These are phyloP conservation scores for Platyura marginata DNA, from an alignment of 1,140 invertebrate genomes.

Conservation along the genomic window DNA sequence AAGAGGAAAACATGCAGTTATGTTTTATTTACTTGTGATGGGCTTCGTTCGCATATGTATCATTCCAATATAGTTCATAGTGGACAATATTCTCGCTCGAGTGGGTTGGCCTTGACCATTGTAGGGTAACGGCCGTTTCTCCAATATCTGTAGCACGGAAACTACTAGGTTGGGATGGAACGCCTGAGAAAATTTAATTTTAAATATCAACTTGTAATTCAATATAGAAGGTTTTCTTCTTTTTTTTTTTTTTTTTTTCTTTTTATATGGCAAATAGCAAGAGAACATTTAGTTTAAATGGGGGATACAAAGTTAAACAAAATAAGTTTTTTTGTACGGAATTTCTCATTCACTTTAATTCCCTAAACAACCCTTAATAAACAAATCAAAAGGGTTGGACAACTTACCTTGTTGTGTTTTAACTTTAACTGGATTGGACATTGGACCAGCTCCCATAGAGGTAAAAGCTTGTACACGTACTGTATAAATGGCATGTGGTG, in stretches of 20 bases:
- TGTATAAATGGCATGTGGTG: slow-evolving; percentile 76
- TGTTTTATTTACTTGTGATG: slow-evolving; percentile 38
- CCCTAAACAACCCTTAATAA: too few relatives aligned
- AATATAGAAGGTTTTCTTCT: too few relatives aligned
- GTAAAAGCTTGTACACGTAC: slow-evolving; percentile 83
- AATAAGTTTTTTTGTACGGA: too few relatives aligned
- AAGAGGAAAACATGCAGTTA: not conserved
- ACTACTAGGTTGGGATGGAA: slow-evolving; percentile 86
- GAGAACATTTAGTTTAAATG: not conserved
- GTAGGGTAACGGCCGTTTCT: slow-evolving; percentile 65
- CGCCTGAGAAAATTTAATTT: slow-evolving; percentile 44
- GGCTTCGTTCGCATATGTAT: slow-evolving; percentile 72
- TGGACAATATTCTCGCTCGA: slow-evolving; percentile 81
- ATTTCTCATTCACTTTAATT: too few relatives aligned
- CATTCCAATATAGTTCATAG: slow-evolving; percentile 95
- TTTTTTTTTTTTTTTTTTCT: too few relatives aligned
- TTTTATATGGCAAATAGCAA: too few relatives aligned
- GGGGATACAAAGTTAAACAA: not conserved
- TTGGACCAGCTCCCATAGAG: slow-evolving; percentile 74
- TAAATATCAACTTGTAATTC: too few relatives aligned
- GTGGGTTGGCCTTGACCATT: slow-evolving; percentile 79
- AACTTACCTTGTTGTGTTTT: slow-evolving; percentile 86
- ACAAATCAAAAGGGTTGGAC: not conserved
- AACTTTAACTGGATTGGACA: slow-evolving; percentile 82
- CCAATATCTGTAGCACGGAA: slow-evolving; percentile 64